Evolutionary conservation across 1,140 invertebrate species (phyloP), one percentile per base, ranked within the genome.

Genomic region (Caenorhabditis remanei): DNA sequence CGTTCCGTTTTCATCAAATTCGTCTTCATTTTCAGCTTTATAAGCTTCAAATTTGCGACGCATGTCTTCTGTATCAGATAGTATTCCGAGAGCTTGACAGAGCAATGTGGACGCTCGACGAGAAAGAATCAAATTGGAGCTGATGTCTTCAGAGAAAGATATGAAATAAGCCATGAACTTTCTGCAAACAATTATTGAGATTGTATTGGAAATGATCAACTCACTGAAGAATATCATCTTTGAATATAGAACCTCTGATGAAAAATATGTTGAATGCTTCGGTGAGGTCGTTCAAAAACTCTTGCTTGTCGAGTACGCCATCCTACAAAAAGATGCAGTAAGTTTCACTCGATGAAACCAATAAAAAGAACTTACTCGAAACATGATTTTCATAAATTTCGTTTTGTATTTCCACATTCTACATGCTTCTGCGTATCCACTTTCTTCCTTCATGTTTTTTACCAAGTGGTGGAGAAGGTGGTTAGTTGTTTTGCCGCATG

Each of bases 211-310:
- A 79, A 14, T 13, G 24, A 3, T 32, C 4, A 21, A 9, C 79
- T 40, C n/a, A 83, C 79, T 46, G 4, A 6, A 61, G 21, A 21
- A 79, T 24, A 14, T 56, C 16, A 40, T 14, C 9, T 40, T 86
- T 71, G 19, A 50, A 9, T 0, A 46, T 16, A 16, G 21, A 11
- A 21, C 21, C 24, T 43, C 11, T 8, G 3, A 87, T 16, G 41
- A 79, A 87, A 48, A 50, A 87, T 24, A 41, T 14, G 43, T 53
- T 55, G 50, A 87, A 87, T 11, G 24, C 8, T 61, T 87, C 86
- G 6, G 46, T 53, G n/a, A 87, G 24, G 11, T 87, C 86, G n/a
- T 63, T 83, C 3, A 87, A n/a, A 43, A 87, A 87, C 40, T 87
- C 82, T 6, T 83, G 71, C 41, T 83, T 87, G 16, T 87, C 86